Base-by-base conservation (phyloP, 2,113 vertebrate species). In the Vulpes lagopus region DNA sequence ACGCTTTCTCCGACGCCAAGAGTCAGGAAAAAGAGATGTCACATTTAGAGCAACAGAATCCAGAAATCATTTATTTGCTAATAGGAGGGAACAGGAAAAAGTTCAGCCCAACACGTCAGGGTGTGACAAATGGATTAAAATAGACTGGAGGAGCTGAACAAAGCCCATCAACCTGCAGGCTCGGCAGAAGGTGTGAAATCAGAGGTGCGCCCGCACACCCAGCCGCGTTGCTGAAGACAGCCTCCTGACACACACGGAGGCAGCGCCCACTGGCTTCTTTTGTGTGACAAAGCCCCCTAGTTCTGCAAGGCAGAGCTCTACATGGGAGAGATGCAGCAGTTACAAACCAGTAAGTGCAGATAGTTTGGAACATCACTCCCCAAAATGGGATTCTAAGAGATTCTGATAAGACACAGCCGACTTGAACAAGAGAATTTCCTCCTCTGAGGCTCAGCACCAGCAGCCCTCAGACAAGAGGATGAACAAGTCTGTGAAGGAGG, bases 211-310 rank as follows among this genome's bases (percentile, higher is more conserved):
- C 4, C 0, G 20, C 69, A 0, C 2, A 14, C 10, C 17, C 3
- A 0, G 10, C 51, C 19, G 8, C 4, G 32, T 1, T 4, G 16
- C 17, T 10, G 17, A 57, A 43, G 79, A 20, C 0, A 19, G 59
- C 69, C 20, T 4, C 0, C 60, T 7, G 7, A 30, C 8, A 3
- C 8, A 0, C 55, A 5, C 16, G 2, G 0, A 17, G 0, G 1
- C 22, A 3, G 16, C 1, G 8, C 35, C 57, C 38, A 14, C 27
- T 11, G 32, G 14, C 49, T 49, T 20, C 38, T 43, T 16, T 23
- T 19, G 14, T 32, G 38, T 43, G 27, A 55, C 25, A 23, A 32
- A 35, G 11, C 35, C 6, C 15, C 35, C 6, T 2, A 8, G 11
- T 38, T 85, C 14, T 43, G 32, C 0, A 9, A 32, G 4, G 25